phyloP scores from a whole-genome alignment of 1,140 invertebrate species.

The Bombus waltoni region DNA sequence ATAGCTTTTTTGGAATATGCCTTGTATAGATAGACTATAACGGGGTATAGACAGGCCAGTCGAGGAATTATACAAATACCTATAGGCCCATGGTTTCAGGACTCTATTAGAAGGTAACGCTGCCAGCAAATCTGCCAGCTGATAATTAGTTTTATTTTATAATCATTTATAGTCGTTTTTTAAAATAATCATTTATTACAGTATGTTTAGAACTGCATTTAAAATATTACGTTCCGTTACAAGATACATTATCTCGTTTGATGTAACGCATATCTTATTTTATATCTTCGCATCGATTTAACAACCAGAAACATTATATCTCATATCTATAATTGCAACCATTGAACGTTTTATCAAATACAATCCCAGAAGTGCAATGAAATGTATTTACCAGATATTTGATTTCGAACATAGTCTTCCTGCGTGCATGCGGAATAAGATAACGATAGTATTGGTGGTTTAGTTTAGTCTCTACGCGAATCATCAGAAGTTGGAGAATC shows the following conservation, averaged over 20 bases:
- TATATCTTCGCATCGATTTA: neutral
- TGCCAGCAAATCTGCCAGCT: too few relatives aligned
- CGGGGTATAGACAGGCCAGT: too few relatives aligned
- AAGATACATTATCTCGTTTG: too few relatives aligned
- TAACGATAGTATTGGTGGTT: neutral
- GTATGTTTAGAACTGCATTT: neutral
- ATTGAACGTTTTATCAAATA: conserved; percentile 43
- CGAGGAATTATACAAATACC: too few relatives aligned
- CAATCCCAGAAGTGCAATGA: conserved; percentile 37
- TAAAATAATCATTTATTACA: neutral
- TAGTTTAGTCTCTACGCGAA: neutral
- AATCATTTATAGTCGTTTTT: neutral
- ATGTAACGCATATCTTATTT: too few relatives aligned
- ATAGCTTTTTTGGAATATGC: too few relatives aligned
- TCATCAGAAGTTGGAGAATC: conserved; percentile 45
- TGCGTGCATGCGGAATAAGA: conserved; percentile 50
- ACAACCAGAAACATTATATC: conserved; percentile 12
- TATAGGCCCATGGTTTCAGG: too few relatives aligned
- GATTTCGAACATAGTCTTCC: conserved; percentile 65
- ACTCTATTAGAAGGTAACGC: too few relatives aligned
- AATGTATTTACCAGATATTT: neutral
- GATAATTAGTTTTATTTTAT: too few relatives aligned
- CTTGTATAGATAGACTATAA: too few relatives aligned
- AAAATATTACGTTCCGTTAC: neutral
- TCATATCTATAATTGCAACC: conserved; percentile 51